Evolutionary conservation across 1,140 invertebrate genomes (phyloP).

Genomic region (Centruroides sculpturatus): DNA sequence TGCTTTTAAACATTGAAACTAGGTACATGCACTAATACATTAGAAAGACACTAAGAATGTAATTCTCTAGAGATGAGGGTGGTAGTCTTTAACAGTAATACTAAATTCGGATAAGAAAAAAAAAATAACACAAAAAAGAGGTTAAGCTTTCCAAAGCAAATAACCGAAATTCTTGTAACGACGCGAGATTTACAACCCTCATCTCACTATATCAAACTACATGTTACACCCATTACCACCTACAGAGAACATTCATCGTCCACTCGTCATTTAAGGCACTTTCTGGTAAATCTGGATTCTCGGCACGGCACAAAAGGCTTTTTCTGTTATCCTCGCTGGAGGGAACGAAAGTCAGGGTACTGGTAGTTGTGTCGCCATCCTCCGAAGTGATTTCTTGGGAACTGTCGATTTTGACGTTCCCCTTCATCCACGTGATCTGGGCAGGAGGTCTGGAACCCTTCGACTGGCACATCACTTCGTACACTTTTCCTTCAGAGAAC

Average conservation of each 20-base stretch:
- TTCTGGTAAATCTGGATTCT: slow-evolving; percentile 42
- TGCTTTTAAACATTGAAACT: no score
- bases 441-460: slow-evolving; percentile 11
- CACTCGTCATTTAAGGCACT: slow-evolving; percentile 17
- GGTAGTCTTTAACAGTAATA: no score
- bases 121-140: no score
- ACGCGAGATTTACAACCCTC: no score
- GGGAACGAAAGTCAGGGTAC: slow-evolving; percentile 29
- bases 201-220: no score
- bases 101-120: no score
- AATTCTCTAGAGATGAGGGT: no score
- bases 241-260: slow-evolving; percentile 17
- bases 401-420: slow-evolving; percentile 20
- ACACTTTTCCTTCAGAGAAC: slow-evolving; percentile 58
- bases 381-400: slow-evolving; percentile 39
- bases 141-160: no score
- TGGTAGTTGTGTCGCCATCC: slow-evolving; percentile 13
- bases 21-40: no score
- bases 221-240: slow-evolving; percentile 2
- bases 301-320: slow-evolving; percentile 61
- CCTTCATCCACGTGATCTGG: slow-evolving; percentile 8
- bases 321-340: slow-evolving; percentile 65
- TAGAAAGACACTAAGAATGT: no score
- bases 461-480: slow-evolving; percentile 67
- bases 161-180: no score